Base-by-base conservation (phyloP, 2,113 vertebrate species). In the Fukomys damarensis region DNA sequence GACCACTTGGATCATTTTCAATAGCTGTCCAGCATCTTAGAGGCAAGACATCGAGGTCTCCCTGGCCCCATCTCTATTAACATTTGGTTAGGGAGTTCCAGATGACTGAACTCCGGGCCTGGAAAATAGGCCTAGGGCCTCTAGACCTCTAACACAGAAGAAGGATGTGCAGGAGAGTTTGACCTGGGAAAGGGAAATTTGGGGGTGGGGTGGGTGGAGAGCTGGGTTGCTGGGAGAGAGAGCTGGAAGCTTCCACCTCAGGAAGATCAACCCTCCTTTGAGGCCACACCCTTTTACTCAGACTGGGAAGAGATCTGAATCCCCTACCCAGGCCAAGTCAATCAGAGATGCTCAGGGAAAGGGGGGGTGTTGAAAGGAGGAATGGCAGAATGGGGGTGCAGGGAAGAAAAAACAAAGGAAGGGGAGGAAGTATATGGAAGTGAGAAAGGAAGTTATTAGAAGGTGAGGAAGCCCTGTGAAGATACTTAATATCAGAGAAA, bases 271-370 rank as follows among this genome's bases (percentile, higher is more conserved):
- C 19, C 7, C 52, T 95, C 32, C 68, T 72, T 46, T 63, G 24
- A 85, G 90, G 38, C 91, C 95, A 92, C 93, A 77, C 94, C 90
- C 89, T 97, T 91, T 79, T 82, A 85, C 49, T 81, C 72, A 52
- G 95, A 87, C 81, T 93, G 93, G 95, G 90, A 85, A 84, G 65
- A 81, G 87, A 56, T 84, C 86, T 93, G 70, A 94, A 32, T 59
- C 63, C 63, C 2, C 46, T 46, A 41, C 59, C 30, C 52, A 11
- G 20, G 35, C 17, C 32, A 72, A 93, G 59, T 72, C 8, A 4
- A 96, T 96, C 94, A 96, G 91, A 97, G 86, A 93, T 96, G 95
- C 94, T 91, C 35, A 91, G 85, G n/a, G 93, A 89, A 91, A 46
- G 1, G 52, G 22, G 54, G 59, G 74, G 5, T 58, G 52, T 43